Evolutionary conservation across 2,797 vertebrate genomes (phyloP), one percentile per base, ranked within the genome.

Genomic region (Oophaga sylvatica): DNA sequence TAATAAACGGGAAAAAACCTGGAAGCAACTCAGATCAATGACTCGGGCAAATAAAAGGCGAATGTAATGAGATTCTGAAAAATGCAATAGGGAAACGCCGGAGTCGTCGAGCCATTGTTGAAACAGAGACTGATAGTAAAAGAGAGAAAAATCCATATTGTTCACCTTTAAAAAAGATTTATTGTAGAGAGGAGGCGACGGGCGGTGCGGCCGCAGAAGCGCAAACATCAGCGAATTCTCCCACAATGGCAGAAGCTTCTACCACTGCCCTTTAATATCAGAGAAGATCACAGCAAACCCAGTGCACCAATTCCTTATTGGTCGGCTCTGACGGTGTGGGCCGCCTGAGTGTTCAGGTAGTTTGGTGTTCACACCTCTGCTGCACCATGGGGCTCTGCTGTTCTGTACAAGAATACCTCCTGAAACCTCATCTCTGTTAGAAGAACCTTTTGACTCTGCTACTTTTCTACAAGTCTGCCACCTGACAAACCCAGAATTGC

Each of bases 51-150:
- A 89, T 84, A 80, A 80, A 91, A 81, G 12, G 41, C 35, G 87
- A 83, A 83, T 83, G 31, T 73, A 70, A 76, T 26, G 17, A 91
- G 79, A 67, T 84, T 84, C 78, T 87, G 73, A 87, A 89, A 93
- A 82, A 81, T 2, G 0, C 63, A 87, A 19, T 0, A 59, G 17
- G 78, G 84, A 68, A 88, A 82, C 80, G 70, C n/a, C 10, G 16
- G 65, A 4, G 31, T 62, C 76, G 15, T 89, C 73, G 31, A 53
- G 59, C 71, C 84, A 87, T 75, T 86, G 86, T 85, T 90, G 84
- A 84, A 83, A 84, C 2, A 59, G 83, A 82, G 31, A 0, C 41
- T 48, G 90, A 82, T 11, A 31, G 75, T 90, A 83, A 86, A 79
- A 70, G 20, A 56, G 41, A 56, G 26, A 62, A 13, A 48, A 41